These are phyloP conservation scores for Hoplostethus atlanticus DNA, from an alignment of 2,797 vertebrate genomes.

Conservation along the genomic window DNA sequence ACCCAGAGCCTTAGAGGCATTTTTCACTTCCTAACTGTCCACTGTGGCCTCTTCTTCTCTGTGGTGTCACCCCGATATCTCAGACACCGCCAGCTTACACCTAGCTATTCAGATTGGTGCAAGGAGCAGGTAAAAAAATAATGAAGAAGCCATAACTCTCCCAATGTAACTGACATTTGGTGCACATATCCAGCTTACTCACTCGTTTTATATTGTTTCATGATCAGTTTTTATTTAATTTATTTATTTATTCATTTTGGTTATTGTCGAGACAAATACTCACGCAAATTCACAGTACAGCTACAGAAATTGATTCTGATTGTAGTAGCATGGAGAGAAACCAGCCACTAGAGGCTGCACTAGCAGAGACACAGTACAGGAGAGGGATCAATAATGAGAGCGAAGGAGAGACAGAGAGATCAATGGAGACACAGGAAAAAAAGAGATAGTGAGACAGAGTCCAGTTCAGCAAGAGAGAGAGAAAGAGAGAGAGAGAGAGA, in stretches of 20 bases:
- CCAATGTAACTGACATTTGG: no score
- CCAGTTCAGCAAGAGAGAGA: conserved; percentile 45
- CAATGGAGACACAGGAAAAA: conserved; percentile 63
- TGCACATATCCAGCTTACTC: no score
- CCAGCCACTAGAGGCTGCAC: conserved; percentile 86
- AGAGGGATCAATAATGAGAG: conserved; percentile 75
- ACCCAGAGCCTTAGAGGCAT: no score
- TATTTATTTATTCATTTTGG: background rate
- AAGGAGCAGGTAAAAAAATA: no score
- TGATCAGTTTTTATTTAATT: background rate
- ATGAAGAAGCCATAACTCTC: no score
- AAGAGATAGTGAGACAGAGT: conserved; percentile 57
- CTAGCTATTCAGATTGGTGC: no score
- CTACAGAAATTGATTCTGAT: conserved; percentile 29
- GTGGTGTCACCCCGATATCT: no score
- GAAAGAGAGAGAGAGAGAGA: conserved; percentile 63
- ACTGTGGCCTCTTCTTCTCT: no score
- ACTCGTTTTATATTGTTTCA: background rate
- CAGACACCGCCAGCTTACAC: no score
- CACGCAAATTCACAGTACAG: background rate
- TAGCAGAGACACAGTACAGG: conserved; percentile 64
- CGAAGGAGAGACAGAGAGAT: conserved; percentile 60
- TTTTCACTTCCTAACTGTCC: no score
- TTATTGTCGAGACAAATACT: background rate
- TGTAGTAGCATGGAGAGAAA: conserved; percentile 53